phyloP scores from a whole-genome alignment of 23 tunicate genomes.

The Clavelina lepadiformis region DNA sequence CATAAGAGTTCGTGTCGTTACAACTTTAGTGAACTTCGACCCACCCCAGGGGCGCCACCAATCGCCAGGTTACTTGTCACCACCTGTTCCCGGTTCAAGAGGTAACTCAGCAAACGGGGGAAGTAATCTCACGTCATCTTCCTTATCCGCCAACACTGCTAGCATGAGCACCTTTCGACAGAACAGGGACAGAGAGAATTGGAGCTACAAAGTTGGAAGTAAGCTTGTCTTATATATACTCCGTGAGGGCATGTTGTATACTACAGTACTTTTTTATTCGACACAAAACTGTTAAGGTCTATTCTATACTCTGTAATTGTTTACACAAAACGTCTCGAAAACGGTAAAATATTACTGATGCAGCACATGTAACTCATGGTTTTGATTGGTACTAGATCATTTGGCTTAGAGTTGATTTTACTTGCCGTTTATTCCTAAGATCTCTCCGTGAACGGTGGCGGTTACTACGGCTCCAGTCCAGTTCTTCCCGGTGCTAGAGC shows the following conservation, averaged over 20 bases:
- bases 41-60: too few species aligned
- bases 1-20: too few species aligned
- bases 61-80: neutral
- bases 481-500: slow-evolving; percentile 43
- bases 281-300: too few species aligned
- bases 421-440: slow-evolving; percentile 41
- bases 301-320: too few species aligned
- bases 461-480: slow-evolving; percentile 50
- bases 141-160: neutral
- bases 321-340: too few species aligned
- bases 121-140: neutral
- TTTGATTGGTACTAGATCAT: too few species aligned
- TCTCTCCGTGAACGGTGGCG: slow-evolving; percentile 72
- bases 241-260: too few species aligned
- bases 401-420: too few species aligned
- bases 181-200: slow-evolving; percentile 59
- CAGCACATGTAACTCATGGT: too few species aligned
- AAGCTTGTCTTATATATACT: neutral
- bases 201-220: slow-evolving; percentile 74
- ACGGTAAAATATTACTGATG: too few species aligned
- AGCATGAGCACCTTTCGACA: slow-evolving; percentile 39
- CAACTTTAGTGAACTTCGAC: too few species aligned
- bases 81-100: slow-evolving; percentile 13
- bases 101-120: slow-evolving; percentile 33
- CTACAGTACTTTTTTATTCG: too few species aligned